Evolutionary conservation across 2,113 vertebrate species (phyloP).

Genomic region (Acrocephalus kingi): DNA sequence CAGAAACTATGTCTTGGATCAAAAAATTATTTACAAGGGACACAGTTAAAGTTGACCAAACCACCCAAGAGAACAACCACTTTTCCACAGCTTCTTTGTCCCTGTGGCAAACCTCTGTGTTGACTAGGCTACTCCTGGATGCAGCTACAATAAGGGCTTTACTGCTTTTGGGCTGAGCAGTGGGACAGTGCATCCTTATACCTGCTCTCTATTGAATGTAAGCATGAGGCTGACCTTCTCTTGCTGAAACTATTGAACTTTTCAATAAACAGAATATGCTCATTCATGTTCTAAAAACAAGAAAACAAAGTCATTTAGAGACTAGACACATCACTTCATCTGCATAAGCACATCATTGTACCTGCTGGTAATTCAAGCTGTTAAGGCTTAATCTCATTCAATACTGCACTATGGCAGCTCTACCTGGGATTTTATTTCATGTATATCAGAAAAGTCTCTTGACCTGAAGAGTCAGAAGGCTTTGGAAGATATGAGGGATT

Average conservation of each 20-base stretch:
- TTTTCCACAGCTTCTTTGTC: neutral
- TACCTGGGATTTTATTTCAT: neutral
- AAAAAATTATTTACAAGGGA: neutral
- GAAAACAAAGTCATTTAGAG: neutral
- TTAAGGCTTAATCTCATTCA: neutral
- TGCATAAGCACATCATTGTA: rapidly evolving
- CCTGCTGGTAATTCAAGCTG: neutral
- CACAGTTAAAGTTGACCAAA: neutral
- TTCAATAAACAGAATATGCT: neutral
- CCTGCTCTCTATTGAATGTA: rapidly evolving
- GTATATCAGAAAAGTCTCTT: neutral
- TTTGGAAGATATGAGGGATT: neutral
- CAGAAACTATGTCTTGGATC: neutral
- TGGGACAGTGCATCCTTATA: neutral
- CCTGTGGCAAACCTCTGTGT: neutral
- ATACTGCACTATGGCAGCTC: neutral
- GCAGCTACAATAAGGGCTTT: neutral
- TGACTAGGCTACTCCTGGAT: neutral
- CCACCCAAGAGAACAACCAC: neutral
- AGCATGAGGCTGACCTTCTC: neutral
- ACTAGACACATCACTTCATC: neutral
- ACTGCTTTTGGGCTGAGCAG: neutral
- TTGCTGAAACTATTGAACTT: neutral
- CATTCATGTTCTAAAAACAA: neutral
- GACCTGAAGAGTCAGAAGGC: neutral